Base-by-base conservation (phyloP, 2,113 vertebrate genomes). In the Periophthalmus modestus region DNA sequence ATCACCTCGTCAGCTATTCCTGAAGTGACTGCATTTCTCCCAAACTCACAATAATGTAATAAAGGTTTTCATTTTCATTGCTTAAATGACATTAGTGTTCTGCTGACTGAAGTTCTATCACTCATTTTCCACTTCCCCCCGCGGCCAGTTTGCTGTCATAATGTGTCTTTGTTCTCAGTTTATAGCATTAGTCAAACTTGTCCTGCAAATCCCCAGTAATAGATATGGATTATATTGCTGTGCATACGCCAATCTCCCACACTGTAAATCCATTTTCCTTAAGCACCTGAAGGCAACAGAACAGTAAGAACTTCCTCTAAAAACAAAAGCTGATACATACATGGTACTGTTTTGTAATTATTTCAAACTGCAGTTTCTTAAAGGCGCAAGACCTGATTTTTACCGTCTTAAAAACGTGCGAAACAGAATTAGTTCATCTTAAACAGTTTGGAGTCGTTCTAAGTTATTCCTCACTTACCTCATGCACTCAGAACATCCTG, bases 281-380 rank as follows among this genome's bases (percentile, higher is more conserved):
- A 84, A 89, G 80, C 66, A 77, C 88, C 85, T 88, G 0, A 3
- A 73, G 88, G 85, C 82, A 81, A 80, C 76, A 79, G 74, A 69
- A 74, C 59, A 81, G 85, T 88, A 85, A 89, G 86, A 73, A 69
- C 87, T 91, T 92, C 90, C 88, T 89, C 84, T 71, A n/a, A 78
- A 90, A 83, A 90, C 88, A 91, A 90, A 84, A 74, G 72, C 43
- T 57, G 61, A 76, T 84, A 9, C 36, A 39, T 39, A 39, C 36
- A 39, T 11, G 39, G 39, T 10, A 2, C 39, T 43, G 1, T 43
- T 43, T 7, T 43, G 39, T 43, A 43, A 43, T 9, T 43, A 43
- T 43, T 43, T 43, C 10, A 43, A 43, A 6, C 1, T 43, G 0
- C 39, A 43, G 7, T 43, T 43, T 43, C 39, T 43, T 43, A 43